Evolutionary conservation across 2,888 invertebrate genomes (phyloP).

Genomic region (Meandrusa payeni): DNA sequence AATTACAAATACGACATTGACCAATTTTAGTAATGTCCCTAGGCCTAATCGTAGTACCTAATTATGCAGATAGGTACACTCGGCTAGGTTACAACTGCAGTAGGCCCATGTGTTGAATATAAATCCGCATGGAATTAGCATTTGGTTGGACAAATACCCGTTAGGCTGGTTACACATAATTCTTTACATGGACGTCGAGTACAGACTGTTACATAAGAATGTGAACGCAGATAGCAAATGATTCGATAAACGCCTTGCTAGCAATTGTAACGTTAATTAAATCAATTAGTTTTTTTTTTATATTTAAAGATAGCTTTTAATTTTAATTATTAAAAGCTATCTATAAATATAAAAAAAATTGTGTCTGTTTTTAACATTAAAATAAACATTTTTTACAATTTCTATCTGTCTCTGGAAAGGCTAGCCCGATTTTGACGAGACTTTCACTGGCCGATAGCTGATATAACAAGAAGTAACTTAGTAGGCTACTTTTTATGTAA

Average conservation of each 20-base stretch:
- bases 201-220: constrained; percentile 24
- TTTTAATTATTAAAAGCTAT: no score
- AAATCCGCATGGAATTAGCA: constrained; percentile 31
- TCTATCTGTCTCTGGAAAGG: no score
- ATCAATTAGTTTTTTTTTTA: no score
- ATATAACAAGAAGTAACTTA: no score
- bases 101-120: constrained; percentile 36
- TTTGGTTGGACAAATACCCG: constrained; percentile 29
- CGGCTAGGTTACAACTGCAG: constrained; percentile 29
- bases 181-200: constrained; percentile 31
- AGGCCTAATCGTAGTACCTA: constrained; percentile 35
- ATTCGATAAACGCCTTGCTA: neutral
- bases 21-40: constrained; percentile 43
- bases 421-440: no score
- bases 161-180: constrained; percentile 30
- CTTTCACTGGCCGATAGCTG: no score
- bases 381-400: no score
- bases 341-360: no score
- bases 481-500: no score
- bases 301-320: no score
- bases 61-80: constrained; percentile 40
- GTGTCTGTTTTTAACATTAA: no score
- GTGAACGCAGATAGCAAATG: constrained; percentile 2
- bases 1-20: constrained; percentile 44
- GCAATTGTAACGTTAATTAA: constrained; percentile 1